Evolutionary conservation across 2,113 vertebrate genomes (phyloP).

Genomic region (Neogale vison): DNA sequence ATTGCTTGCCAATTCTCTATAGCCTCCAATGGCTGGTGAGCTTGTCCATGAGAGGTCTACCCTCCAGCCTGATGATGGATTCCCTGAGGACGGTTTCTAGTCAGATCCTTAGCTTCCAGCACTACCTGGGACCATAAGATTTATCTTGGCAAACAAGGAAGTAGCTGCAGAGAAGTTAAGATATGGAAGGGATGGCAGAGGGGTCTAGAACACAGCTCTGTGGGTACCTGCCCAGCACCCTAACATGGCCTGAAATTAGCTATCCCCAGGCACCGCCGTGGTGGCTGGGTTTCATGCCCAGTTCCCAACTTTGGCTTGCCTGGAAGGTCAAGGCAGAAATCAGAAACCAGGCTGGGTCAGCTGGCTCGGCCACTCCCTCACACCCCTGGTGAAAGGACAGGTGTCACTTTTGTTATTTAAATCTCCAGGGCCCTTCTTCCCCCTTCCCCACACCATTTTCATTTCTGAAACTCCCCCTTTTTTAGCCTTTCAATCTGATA

Average conservation of each 20-base stretch:
- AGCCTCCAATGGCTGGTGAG: neutral
- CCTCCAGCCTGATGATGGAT: neutral
- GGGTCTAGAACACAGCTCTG: neutral
- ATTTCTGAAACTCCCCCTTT: neutral
- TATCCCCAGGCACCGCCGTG: too few relatives aligned
- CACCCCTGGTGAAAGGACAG: neutral
- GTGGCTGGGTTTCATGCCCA: neutral
- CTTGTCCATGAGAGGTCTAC: neutral
- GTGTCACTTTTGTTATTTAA: neutral
- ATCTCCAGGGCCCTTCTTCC: neutral
- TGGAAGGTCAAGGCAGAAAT: neutral
- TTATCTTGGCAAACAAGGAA: neutral
- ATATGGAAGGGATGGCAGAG: neutral
- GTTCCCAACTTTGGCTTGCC: neutral
- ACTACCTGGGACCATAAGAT: neutral
- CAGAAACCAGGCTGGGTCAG: neutral
- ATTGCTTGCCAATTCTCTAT: neutral
- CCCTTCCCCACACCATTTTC: neutral
- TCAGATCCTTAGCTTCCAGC: neutral
- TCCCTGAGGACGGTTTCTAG: neutral
- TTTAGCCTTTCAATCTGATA: neutral
- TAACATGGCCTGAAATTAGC: neutral
- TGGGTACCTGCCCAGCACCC: rapidly evolving
- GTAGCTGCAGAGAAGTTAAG: neutral
- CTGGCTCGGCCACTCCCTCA: neutral